Evolutionary conservation across 1,140 invertebrate genomes (phyloP), one percentile per base, ranked within the genome.

Genomic region (Hyposmocoma kahamanoa): DNA sequence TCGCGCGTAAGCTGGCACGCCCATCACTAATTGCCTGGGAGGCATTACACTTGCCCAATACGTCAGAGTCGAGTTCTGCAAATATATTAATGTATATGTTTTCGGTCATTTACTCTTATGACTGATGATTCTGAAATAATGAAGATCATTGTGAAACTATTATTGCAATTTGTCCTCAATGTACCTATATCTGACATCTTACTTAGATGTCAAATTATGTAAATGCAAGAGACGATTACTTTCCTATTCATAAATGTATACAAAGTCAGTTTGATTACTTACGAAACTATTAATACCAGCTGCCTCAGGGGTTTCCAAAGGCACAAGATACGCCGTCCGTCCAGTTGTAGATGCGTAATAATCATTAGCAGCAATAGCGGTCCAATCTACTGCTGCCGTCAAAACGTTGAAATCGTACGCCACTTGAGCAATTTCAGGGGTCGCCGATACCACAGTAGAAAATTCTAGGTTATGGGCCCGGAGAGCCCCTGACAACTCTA

Each of bases 311-410:
- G 47, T 61, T 11, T 92, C 94, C 51, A 96, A 84, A 0, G 95
- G 95, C 0, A 95, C 90, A 13, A 96, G 90, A 64, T 96, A 95
- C 2, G 94, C 94, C 3, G 95, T 96, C 59, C 90, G 90, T 56
- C 94, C 94, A 56, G 95, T 94, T 90, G 94, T 95, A 58, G 94
- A 91, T 0, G 94, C 95, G 60, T 96, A 95, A 70, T 91, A 96
- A 63, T 96, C 95, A 60, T 96, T 96, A 0, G 93, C 91, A 91
- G 96, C 96, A 1, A 97, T 91, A 1, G 92, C 90, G 10, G 91
- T 87, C 93, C 95, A 97, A 70, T 97, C 95, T 0, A 96, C 83
- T 53, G 93, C 89, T 44, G 90, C 84, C 0, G 90, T 89, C 0
- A 96, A 54, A 0, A 90, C 74, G 0, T 91, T 89, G 0, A 95